Percentiles rank a stretch among this genome's conserved stretches.
phyloP scores from a whole-genome alignment of 2,797 vertebrate species.

The Zalophus californianus region DNA sequence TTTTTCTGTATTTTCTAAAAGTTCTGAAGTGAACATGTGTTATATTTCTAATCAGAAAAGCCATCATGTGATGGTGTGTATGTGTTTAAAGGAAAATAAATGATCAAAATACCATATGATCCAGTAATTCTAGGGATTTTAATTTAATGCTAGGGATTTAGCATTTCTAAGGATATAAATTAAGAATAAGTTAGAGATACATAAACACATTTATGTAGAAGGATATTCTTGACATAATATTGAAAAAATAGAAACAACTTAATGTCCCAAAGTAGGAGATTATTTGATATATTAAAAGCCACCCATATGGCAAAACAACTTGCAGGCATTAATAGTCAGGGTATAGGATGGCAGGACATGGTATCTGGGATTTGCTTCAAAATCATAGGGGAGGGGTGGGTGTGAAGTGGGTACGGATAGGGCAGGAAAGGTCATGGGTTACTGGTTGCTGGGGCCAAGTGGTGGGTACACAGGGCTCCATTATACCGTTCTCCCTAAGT shows the following conservation, averaged over 20 bases:
- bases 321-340: not conserved
- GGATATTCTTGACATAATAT: constrained; percentile 20
- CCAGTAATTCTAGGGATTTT: constrained; percentile 40
- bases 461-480: not conserved
- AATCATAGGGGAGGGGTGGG: not conserved
- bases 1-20: constrained; percentile 55
- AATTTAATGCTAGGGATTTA: not conserved
- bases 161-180: constrained; percentile 52
- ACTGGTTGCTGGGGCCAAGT: not conserved
- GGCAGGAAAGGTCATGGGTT: not conserved
- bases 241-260: constrained; percentile 55
- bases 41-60: constrained; percentile 62
- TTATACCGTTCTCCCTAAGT: not conserved
- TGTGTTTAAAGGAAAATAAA: constrained; percentile 69
- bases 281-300: constrained; percentile 38
- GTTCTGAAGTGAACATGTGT: constrained; percentile 55
- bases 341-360: not conserved
- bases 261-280: constrained; percentile 18
- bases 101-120: constrained; percentile 72
- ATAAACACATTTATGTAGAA: constrained; percentile 5
- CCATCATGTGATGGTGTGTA: not conserved
- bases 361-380: not conserved
- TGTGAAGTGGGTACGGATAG: rapidly evolving
- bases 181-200: constrained; percentile 23
- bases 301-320: not conserved